phyloP scores from a whole-genome alignment of 2,113 vertebrate genomes.

The Salvelinus namaycush region DNA sequence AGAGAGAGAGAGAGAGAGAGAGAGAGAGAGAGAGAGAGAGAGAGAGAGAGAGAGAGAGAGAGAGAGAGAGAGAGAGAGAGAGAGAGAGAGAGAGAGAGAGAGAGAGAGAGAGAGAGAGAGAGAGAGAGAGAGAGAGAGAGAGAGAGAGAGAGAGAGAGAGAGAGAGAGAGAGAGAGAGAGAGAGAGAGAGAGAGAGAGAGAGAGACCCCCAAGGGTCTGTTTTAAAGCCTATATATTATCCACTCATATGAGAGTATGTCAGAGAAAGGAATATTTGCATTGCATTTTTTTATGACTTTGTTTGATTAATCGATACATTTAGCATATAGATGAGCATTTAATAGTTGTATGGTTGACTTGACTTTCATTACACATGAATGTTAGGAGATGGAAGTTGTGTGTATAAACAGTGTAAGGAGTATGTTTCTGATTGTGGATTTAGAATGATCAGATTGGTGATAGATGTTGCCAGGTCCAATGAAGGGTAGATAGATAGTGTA shows the following conservation, averaged over 20 bases:
- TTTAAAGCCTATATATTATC: constrained; percentile 8
- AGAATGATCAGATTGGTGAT: constrained; percentile 16
- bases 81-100: no score
- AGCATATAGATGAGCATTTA: not conserved
- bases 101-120: not conserved
- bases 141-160: not conserved
- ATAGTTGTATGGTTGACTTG: not conserved
- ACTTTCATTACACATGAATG: not conserved
- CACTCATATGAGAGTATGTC: not conserved
- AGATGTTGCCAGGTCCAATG: no score
- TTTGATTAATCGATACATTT: not conserved
- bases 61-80: no score
- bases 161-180: not conserved
- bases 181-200: not conserved
- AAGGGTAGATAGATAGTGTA: no score
- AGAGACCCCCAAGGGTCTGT: not conserved
- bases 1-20: no score
- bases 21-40: no score
- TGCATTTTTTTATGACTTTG: not conserved
- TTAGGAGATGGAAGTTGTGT: not conserved
- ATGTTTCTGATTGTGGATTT: constrained; percentile 4
- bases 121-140: not conserved
- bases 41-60: no score
- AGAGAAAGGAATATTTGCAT: constrained; percentile 8
- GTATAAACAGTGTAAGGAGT: not conserved